Conservation (phyloP, 2,113 vertebrate genomes). For the rabbit (Oryctolagus cuniculus) region mOryCun1.1 NC_091448.1:42754501-42755000, state of each 20-base stretch:
- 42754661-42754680: constrained; percentile 24
- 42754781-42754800: too few relatives aligned
- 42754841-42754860: too few relatives aligned
- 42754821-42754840: too few relatives aligned
- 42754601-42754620: constrained; percentile 54
- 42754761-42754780: too few relatives aligned
- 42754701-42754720: too few relatives aligned
- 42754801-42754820: too few relatives aligned
- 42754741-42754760: too few relatives aligned
- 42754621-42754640: background rate
- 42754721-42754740: too few relatives aligned
- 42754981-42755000: background rate
- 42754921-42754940: constrained; percentile 56
- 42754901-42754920: constrained; percentile 46
- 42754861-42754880: constrained; percentile 54
- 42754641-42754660: constrained; percentile 12
- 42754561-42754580: constrained; percentile 20
- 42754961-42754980: background rate
- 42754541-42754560: constrained; percentile 48
- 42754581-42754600: constrained; percentile 40
- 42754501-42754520: background rate
- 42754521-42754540: constrained; percentile 41
- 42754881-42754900: constrained; percentile 45
- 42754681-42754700: constrained; percentile 46
- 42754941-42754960: background rate